Conservation (phyloP, 2,113 vertebrate species). For the Hemibates koningsi region DNA sequence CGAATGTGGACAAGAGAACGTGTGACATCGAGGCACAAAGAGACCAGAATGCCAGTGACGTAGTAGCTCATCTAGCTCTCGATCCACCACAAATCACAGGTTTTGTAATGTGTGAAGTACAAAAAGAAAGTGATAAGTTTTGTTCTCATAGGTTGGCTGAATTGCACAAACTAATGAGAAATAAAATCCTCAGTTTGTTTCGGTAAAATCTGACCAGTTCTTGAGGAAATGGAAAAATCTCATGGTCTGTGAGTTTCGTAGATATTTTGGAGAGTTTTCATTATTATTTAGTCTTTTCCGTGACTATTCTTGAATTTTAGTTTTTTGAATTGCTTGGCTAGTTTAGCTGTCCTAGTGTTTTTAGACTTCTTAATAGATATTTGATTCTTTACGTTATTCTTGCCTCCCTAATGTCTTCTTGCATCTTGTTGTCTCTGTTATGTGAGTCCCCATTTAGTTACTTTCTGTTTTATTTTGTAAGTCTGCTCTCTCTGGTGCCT, state of each 20-base stretch:
- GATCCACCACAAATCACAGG: neutral
- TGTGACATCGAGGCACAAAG: neutral
- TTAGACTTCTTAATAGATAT: neutral
- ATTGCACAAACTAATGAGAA: neutral
- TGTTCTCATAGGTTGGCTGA: neutral
- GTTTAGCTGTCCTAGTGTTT: neutral
- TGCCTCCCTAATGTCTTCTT: neutral
- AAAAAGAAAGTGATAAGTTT: neutral
- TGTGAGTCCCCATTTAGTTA: neutral
- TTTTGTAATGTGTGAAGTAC: neutral
- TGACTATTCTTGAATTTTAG: neutral
- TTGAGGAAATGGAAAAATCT: neutral
- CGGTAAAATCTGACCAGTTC: neutral
- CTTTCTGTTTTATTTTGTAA: neutral
- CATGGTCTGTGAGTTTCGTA: neutral
- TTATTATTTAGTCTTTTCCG: neutral
- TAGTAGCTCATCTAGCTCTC: neutral
- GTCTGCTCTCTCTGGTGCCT: neutral
- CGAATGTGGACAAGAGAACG: neutral
- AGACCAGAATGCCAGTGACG: neutral
- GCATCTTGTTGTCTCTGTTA: neutral
- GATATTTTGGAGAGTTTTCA: neutral
- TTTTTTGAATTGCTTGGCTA: neutral
- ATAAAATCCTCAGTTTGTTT: neutral
- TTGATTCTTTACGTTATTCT: neutral